These are phyloP conservation scores for Mus spicilegus DNA, from an alignment of 2,113 vertebrate species.

Conservation along the genomic window DNA sequence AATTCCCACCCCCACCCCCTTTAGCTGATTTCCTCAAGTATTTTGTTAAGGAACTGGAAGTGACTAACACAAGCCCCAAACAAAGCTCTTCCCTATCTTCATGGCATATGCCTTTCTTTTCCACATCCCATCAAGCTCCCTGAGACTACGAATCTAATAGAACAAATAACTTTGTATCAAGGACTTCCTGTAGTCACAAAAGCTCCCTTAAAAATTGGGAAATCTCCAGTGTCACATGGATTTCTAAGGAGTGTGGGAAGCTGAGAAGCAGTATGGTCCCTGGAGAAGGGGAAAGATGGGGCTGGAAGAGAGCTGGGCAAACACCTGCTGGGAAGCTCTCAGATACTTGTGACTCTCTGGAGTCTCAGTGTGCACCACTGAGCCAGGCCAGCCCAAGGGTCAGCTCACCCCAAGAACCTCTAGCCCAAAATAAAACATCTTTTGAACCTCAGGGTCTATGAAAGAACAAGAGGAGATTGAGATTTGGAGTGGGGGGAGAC, in stretches of 20 bases:
- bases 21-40: background rate
- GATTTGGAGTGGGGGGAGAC: too few species aligned
- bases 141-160: background rate
- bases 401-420: background rate
- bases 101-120: background rate
- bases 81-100: background rate
- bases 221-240: background rate
- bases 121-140: background rate
- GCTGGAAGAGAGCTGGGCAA: background rate
- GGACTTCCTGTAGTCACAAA: background rate
- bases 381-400: background rate
- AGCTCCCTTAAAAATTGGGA: background rate
- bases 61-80: background rate
- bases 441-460: background rate
- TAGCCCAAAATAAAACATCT: too few species aligned
- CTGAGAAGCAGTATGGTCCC: background rate
- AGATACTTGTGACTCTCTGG: background rate
- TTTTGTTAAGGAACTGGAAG: background rate
- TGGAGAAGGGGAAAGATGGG: background rate
- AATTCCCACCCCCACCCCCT: background rate
- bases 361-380: too few species aligned
- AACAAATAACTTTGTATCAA: background rate
- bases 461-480: background rate
- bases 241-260: background rate
- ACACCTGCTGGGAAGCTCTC: too few species aligned